Evolutionary conservation across 1,140 invertebrate genomes (phyloP).

Genomic region (Metaphire vulgaris): DNA sequence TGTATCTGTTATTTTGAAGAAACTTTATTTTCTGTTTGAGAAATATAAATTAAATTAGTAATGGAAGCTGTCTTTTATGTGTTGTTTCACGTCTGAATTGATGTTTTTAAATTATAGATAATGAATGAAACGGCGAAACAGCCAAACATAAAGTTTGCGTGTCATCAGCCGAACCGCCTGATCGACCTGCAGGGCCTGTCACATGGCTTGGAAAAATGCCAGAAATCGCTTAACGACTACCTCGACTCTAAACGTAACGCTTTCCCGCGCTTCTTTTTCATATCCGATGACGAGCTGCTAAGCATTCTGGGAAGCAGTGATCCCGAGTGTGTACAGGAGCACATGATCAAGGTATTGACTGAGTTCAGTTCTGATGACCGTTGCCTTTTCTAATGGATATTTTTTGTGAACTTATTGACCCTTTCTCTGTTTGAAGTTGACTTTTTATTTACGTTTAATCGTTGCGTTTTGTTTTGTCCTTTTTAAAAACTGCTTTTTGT

Average conservation of each 20-base stretch:
- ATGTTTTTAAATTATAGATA: too few relatives aligned
- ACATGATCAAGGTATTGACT: slow-evolving; percentile 72
- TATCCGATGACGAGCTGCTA: slow-evolving; percentile 83
- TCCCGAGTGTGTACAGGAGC: slow-evolving; percentile 72
- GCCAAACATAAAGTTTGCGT: slow-evolving; percentile 68
- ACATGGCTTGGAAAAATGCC: slow-evolving; percentile 72
- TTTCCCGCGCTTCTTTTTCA: slow-evolving; percentile 81
- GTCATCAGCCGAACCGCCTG: slow-evolving; percentile 64
- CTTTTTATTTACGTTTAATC: too few relatives aligned
- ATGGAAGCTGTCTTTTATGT: too few relatives aligned
- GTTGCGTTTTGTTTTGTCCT: too few relatives aligned
- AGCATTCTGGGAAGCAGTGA: slow-evolving; percentile 79
- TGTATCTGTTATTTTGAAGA: too few relatives aligned
- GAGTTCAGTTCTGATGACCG: background rate
- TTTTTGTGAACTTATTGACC: slow-evolving; percentile 5
- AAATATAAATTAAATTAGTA: too few relatives aligned
- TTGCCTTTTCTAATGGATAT: too few relatives aligned
- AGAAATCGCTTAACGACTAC: slow-evolving; percentile 83
- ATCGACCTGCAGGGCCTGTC: slow-evolving; percentile 68
- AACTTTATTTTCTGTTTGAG: too few relatives aligned
- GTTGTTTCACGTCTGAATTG: too few relatives aligned
- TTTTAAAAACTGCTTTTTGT: too few relatives aligned
- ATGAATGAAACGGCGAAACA: slow-evolving; percentile 73
- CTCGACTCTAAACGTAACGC: slow-evolving; percentile 75
- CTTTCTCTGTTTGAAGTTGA: too few relatives aligned